Evolutionary conservation across 92 coral and sea anemone species (phyloP), one percentile per base, ranked within the genome.

Genomic region (Desmophyllum pertusum): DNA sequence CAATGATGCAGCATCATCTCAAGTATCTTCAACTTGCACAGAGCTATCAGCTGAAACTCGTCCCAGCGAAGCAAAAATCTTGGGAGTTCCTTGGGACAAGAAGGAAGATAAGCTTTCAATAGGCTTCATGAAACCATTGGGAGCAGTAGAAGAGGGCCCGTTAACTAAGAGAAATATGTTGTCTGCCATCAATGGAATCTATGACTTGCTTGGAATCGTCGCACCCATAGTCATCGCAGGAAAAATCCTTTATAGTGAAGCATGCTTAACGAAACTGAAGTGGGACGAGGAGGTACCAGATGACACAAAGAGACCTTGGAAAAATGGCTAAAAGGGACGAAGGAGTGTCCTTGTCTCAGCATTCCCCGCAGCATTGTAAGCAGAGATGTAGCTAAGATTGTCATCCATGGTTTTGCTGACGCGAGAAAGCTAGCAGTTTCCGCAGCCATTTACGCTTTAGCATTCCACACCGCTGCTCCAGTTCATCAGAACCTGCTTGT

Each of bases 61-160:
- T n/a, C n/a, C n/a, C n/a, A n/a, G n/a, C n/a, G n/a, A n/a, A n/a
- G n/a, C n/a, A n/a, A n/a, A n/a, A 43, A 14, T 14, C 48, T 7
- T 43, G 11, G 96, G 96, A 73, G 83, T 85, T 6, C 79, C 90
- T 5, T 90, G 96, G 92, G 83, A 90, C 48, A 90, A 87, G 75
- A 11, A 55, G 8, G 79, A 79, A 51, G 90, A 89, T 65, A 76
- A 35, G 13, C 48, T 92, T 7, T 43, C 77, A 14, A 79, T 86
- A 6, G 59, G 61, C 52, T 82, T 89, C 35, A 43, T 42, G 18
- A 72, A 85, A 70, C 37, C 77, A 1, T n/a, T 55, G 39, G 43
- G 43, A 9, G 3, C 35, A 61, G 57, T 29, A 5, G 76, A 36
- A 2, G 76, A 76, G 17, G 66, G 84, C 70, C 43, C 53, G 70